phyloP scores from a whole-genome alignment of 2,797 vertebrate species.

The Acipenser transmontanus region DNA sequence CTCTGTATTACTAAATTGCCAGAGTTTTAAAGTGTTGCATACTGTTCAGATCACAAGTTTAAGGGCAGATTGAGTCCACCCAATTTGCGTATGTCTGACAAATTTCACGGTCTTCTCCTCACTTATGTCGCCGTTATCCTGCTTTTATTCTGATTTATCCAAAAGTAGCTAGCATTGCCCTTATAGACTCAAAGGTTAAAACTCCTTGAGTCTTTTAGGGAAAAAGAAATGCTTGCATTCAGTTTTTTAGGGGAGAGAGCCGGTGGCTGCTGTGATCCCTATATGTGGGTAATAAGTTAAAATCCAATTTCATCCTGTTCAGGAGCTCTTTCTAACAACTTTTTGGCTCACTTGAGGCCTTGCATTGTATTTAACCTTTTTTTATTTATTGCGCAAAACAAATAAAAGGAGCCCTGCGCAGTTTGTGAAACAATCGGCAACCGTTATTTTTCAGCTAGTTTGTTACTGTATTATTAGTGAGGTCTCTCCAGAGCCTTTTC shows the following conservation, averaged over 20 bases:
- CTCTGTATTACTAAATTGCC: not conserved
- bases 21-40: constrained; percentile 6
- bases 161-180: constrained; percentile 35
- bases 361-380: not conserved
- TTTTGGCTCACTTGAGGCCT: not conserved
- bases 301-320: not conserved
- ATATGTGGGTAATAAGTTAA: constrained; percentile 33
- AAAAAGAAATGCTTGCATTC: constrained; percentile 21
- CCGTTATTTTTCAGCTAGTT: constrained; percentile 52
- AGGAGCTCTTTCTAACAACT: not conserved
- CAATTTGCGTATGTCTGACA: constrained; percentile 36
- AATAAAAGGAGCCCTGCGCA: constrained; percentile 54
- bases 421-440: constrained; percentile 49
- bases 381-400: constrained; percentile 2
- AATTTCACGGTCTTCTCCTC: constrained; percentile 42
- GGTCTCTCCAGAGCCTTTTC: constrained; percentile 52
- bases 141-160: constrained; percentile 45
- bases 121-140: constrained; percentile 44
- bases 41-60: constrained; percentile 11
- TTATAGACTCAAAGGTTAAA: constrained; percentile 40
- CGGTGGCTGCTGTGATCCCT: constrained; percentile 20
- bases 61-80: constrained; percentile 22
- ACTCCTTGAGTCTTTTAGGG: constrained; percentile 25
- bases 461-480: constrained; percentile 55
- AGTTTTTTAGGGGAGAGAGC: constrained; percentile 22